Conservation (phyloP, 1,140 invertebrate genomes). For the Anoplolepis gracilipes region DNA sequence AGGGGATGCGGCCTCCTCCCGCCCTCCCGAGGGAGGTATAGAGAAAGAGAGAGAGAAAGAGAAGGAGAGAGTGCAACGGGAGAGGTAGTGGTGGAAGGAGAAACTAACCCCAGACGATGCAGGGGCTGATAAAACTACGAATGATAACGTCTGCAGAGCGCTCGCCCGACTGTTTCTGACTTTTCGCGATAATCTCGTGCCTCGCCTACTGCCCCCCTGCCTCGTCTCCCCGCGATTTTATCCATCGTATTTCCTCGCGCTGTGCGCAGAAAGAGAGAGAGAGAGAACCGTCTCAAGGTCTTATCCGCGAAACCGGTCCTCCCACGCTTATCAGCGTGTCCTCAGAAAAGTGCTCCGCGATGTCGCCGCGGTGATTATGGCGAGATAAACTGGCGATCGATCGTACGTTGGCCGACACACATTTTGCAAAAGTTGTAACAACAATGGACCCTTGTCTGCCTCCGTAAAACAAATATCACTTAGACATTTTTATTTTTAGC, state of each 20-base stretch:
- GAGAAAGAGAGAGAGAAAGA: constrained; percentile 47
- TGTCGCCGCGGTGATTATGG: constrained; percentile 54
- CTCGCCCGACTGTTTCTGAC: constrained; percentile 77
- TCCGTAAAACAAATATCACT: neutral
- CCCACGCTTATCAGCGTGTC: constrained; percentile 60
- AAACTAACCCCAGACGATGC: constrained; percentile 78
- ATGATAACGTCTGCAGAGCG: constrained; percentile 76
- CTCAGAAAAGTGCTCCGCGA: constrained; percentile 59
- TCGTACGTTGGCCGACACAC: constrained; percentile 28
- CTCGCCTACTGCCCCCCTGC: constrained; percentile 49
- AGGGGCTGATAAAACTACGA: constrained; percentile 76
- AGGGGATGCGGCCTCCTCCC: constrained; percentile 45
- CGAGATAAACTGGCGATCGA: constrained; percentile 58
- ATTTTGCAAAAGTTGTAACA: constrained; percentile 25
- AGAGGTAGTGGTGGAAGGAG: constrained; percentile 58
- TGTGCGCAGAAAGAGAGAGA: neutral
- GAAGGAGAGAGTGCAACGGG: constrained; percentile 37
- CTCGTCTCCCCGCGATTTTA: constrained; percentile 19
- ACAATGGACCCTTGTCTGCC: neutral
- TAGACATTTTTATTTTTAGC: neutral
- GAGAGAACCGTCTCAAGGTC: constrained; percentile 60
- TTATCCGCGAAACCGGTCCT: constrained; percentile 61
- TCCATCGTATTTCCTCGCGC: constrained; percentile 52
- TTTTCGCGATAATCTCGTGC: constrained; percentile 76
- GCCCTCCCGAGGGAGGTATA: constrained; percentile 45